Conservation (phyloP, 2,888 invertebrate genomes). For the Rhorus exstirpatorius region DNA sequence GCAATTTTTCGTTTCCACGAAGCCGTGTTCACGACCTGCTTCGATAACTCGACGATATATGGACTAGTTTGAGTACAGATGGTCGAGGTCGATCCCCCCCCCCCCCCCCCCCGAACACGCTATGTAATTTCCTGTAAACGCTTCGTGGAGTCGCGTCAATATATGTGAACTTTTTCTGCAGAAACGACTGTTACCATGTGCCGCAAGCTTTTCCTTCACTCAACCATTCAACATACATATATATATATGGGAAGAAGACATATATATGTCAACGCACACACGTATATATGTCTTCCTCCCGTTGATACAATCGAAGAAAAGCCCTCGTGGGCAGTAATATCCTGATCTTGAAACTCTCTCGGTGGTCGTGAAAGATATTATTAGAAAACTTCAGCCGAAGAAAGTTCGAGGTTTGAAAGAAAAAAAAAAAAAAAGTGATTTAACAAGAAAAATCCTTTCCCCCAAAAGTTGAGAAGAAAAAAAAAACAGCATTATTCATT, state of each 20-base stretch:
- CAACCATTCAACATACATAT: neutral
- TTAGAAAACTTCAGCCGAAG: neutral
- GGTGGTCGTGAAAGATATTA: neutral
- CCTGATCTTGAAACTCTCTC: neutral
- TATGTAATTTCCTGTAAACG: slow-evolving; percentile 47
- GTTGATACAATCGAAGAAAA: slow-evolving; percentile 4
- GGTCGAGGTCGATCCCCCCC: slow-evolving; percentile 25
- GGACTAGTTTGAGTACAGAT: neutral
- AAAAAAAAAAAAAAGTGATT: neutral
- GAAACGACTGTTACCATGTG: neutral
- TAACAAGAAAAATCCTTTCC: neutral
- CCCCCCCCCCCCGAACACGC: too few species aligned
- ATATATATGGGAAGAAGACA: too few species aligned
- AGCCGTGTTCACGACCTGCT: neutral
- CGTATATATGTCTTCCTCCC: neutral
- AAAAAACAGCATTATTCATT: neutral
- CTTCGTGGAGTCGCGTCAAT: neutral
- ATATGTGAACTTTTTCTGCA: neutral
- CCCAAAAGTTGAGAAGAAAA: neutral
- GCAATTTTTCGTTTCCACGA: slow-evolving; percentile 10
- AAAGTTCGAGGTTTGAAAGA: neutral
- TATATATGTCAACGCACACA: too few species aligned
- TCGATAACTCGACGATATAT: neutral
- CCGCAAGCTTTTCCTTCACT: neutral
- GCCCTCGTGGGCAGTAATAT: neutral